Conservation (phyloP, 2,113 vertebrate species). For the Forbesichthys agassizii region DNA sequence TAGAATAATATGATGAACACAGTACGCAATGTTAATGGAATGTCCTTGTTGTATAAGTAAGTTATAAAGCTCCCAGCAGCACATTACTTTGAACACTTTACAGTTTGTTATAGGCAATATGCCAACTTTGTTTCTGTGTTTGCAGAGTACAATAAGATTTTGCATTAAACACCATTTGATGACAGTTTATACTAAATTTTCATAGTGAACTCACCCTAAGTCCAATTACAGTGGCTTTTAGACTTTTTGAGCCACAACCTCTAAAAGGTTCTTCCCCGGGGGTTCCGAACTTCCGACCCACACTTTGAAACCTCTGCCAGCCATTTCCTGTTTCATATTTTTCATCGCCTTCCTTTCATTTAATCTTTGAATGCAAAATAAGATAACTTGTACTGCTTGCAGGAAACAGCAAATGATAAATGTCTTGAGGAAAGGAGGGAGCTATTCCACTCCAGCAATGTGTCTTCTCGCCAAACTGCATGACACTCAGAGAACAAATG, state of each 20-base stretch:
- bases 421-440: conserved; percentile 3
- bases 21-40: conserved; percentile 4
- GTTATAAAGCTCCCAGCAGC: not conserved
- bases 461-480: conserved; percentile 1
- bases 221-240: too few relatives aligned
- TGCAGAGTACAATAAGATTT: not conserved
- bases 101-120: not conserved
- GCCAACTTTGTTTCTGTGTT: not conserved
- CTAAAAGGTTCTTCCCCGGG: too few relatives aligned
- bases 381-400: conserved; percentile 20
- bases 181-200: too few relatives aligned
- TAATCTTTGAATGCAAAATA: conserved; percentile 22
- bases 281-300: too few relatives aligned
- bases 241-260: too few relatives aligned
- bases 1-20: conserved; percentile 4
- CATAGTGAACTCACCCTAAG: too few relatives aligned
- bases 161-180: too few relatives aligned
- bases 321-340: conserved; percentile 17
- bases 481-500: conserved; percentile 23
- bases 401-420: conserved; percentile 14
- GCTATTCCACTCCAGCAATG: conserved; percentile 13
- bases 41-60: too few relatives aligned
- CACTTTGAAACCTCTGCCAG: conserved; percentile 1
- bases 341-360: conserved; percentile 27
- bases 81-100: not conserved